Evolutionary conservation across 2,797 vertebrate species (phyloP), one percentile per base, ranked within the genome.

Genomic region (Micrastur ruficollis): DNA sequence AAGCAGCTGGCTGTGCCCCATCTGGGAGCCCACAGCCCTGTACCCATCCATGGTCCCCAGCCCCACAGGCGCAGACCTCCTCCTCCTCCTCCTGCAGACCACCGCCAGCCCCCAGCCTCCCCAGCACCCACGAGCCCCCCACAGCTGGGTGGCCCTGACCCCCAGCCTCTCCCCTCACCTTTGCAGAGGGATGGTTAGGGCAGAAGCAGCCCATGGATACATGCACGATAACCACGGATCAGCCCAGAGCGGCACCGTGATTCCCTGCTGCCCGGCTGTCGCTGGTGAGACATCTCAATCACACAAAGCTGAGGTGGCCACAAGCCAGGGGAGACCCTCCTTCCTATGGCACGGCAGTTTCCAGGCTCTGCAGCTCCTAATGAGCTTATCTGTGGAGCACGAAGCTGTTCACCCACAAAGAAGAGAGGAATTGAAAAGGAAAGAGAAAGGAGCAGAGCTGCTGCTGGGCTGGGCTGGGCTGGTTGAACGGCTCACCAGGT

Each of bases 131-230:
- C 0, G 0, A 32, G 7, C 11, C 47, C 32, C 36, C 34, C 8
- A 1, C 0, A 0, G 40, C 20, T n/a, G 46, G 19, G 46, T 27
- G 65, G 34, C 9, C 55, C 40, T 2, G 4, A 14, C 2, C 50
- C 46, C 46, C 46, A 80, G 8, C 8, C 23, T 47, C 16, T 58
- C 29, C 17, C 21, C 11, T 21, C 0, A 1, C 27, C 32, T 34
- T 14, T 25, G 66, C 74, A 81, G 84, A 47, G 58, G 19, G 34
- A 9, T 1, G 1, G 6, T 17, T 13, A 14, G 36, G 47, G 70
- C 58, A 85, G 80, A 40, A 82, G 58, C 52, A 81, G 62, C 62
- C 3, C 17, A 1, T 2, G 4, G 36, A 55, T 38, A 31, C 0
- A 0, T 2, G 16, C 38, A 32, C n/a, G 20, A 4, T 4, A 11